These are phyloP conservation scores for Pristiophorus japonicus DNA, from an alignment of 2,113 vertebrate species.

Conservation along the genomic window DNA sequence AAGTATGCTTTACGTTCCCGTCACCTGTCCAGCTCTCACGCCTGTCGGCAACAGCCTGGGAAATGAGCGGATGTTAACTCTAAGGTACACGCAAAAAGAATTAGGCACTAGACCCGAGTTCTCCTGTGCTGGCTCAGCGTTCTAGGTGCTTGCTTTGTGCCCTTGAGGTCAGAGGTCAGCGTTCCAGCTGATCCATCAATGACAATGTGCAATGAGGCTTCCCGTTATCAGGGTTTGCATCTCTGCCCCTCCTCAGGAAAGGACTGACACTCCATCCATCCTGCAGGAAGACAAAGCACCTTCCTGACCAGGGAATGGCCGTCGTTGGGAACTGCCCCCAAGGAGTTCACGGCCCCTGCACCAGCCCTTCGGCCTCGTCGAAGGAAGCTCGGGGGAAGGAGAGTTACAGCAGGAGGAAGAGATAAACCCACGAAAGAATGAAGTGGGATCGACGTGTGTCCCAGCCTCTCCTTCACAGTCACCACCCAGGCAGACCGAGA, in stretches of 20 bases:
- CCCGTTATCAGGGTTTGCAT: neutral
- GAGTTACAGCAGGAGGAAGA: too few relatives aligned
- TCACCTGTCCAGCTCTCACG: neutral
- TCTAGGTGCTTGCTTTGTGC: neutral
- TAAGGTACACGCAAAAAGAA: neutral
- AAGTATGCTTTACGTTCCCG: too few relatives aligned
- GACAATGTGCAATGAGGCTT: neutral
- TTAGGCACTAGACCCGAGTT: neutral
- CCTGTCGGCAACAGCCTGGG: neutral
- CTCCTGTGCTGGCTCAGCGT: neutral
- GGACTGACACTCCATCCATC: neutral
- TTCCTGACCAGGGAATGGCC: neutral
- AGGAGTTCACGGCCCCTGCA: too few relatives aligned
- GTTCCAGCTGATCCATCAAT: neutral
- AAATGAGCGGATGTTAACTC: neutral
- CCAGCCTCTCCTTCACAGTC: neutral
- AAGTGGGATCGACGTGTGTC: neutral
- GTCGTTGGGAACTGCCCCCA: neutral
- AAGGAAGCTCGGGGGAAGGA: neutral
- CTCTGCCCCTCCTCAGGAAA: neutral
- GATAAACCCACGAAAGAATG: neutral
- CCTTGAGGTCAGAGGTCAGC: neutral
- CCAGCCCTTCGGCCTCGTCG: neutral
- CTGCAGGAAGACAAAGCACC: neutral
- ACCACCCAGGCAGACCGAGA: neutral